phyloP scores from a whole-genome alignment of 2,888 invertebrate genomes.

The Argyra leucocephala region DNA sequence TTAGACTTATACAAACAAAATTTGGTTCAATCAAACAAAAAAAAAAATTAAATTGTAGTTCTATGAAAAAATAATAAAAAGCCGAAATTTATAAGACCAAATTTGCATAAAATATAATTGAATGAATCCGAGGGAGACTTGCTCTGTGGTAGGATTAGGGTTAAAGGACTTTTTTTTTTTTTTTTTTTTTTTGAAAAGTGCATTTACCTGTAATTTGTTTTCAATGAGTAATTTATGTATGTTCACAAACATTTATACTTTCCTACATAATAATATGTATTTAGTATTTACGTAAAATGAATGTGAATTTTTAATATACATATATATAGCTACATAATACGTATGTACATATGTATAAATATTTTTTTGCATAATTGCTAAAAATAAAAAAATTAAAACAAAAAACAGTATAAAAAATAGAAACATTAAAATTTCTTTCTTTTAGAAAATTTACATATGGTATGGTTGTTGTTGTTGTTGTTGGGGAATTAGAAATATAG shows the following conservation, averaged over 20 bases:
- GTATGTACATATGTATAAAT: background rate
- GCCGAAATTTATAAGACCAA: too few species aligned
- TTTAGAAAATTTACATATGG: too few species aligned
- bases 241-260: background rate
- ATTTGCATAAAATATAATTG: too few species aligned
- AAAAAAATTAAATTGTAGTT: too few species aligned
- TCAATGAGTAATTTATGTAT: background rate
- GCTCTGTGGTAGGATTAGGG: background rate
- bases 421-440: too few species aligned
- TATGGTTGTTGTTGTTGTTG: too few species aligned
- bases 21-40: too few species aligned
- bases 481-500: too few species aligned
- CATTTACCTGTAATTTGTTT: background rate
- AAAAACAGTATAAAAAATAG: background rate
- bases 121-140: too few species aligned
- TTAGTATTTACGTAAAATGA: background rate
- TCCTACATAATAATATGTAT: background rate
- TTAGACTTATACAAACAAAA: too few species aligned
- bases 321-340: background rate
- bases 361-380: constrained; percentile 1
- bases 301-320: background rate
- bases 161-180: constrained; percentile 2
- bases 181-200: too few species aligned
- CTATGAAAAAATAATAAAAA: too few species aligned
- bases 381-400: background rate